Evolutionary conservation across 2,113 vertebrate species (phyloP).

Genomic region (Hemibagrus wyckioides): DNA sequence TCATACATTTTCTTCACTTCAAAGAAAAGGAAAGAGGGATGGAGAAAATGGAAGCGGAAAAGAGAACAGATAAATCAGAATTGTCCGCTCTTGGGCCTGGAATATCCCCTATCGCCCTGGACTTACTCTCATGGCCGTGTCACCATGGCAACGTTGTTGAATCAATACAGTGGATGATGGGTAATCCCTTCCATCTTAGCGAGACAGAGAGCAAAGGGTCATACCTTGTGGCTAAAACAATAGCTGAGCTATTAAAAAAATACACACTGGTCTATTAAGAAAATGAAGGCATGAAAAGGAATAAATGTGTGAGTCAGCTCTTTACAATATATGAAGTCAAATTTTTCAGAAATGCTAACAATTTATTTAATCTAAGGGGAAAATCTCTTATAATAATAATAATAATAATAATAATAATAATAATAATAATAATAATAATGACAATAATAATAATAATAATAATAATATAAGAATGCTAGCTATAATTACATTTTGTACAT

Average conservation of each 20-base stretch:
- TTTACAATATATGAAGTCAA: not conserved
- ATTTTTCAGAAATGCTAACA: not conserved
- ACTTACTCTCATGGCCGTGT: constrained; percentile 34
- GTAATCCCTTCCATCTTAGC: constrained; percentile 16
- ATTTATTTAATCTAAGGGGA: not conserved
- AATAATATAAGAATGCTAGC: not conserved
- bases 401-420: too few species aligned
- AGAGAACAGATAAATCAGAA: constrained; percentile 39
- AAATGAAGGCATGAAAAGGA: not conserved
- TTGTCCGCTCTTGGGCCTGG: constrained; percentile 39
- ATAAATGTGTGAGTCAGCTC: not conserved
- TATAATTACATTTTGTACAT: not conserved
- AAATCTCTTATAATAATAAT: not conserved
- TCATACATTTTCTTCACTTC: not conserved
- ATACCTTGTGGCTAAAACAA: not conserved
- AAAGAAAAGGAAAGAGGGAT: not conserved
- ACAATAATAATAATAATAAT: too few species aligned
- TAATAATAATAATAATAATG: too few species aligned
- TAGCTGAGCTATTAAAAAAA: too few species aligned
- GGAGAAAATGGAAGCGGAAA: not conserved
- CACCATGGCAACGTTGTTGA: constrained; percentile 59
- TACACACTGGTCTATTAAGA: not conserved
- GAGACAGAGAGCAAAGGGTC: constrained; percentile 2
- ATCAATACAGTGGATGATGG: constrained; percentile 59
- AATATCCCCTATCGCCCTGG: constrained; percentile 36